A percentile compares a stretch with the other conserved stretches of the same genome.
Evolutionary conservation across 92 coral and sea anemone species (phyloP).

Genomic region (Isaurus tuberculatus): DNA sequence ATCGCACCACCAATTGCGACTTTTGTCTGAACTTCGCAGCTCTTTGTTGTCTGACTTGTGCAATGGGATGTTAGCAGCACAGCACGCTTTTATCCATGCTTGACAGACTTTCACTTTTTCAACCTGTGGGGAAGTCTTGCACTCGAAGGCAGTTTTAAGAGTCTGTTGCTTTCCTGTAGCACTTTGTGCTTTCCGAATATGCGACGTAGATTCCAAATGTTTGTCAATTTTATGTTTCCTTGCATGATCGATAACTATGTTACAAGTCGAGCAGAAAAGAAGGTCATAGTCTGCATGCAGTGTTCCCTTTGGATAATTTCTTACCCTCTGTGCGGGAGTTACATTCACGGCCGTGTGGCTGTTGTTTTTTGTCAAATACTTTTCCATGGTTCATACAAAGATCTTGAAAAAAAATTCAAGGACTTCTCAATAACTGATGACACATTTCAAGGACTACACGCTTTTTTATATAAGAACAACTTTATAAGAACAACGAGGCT

Average conservation of each 20-base stretch:
- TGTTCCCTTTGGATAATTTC: slow-evolving; percentile 1
- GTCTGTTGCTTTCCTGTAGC: slow-evolving; percentile 54
- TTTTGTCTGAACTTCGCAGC: slow-evolving; percentile 39
- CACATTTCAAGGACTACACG: too few species aligned
- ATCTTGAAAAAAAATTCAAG: too few species aligned
- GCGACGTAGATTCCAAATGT: background rate
- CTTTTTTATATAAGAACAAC: background rate
- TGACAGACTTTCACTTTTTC: slow-evolving; percentile 72
- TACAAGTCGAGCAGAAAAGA: background rate
- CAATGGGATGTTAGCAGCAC: too few species aligned
- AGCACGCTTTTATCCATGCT: slow-evolving; percentile 66
- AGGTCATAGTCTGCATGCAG: background rate
- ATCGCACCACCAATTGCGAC: slow-evolving; percentile 74
- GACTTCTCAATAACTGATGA: too few species aligned
- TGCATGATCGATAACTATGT: background rate
- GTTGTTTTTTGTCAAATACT: slow-evolving; percentile 36
- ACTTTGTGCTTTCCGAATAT: slow-evolving; percentile 24
- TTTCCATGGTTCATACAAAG: slow-evolving; percentile 6
- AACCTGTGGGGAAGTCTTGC: slow-evolving; percentile 37
- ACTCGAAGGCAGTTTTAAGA: slow-evolving; percentile 46
- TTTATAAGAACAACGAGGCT: slow-evolving; percentile 4
- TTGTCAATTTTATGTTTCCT: slow-evolving; percentile 4
- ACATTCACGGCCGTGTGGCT: slow-evolving; percentile 11
- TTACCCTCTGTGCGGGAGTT: background rate
- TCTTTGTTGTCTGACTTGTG: slow-evolving; percentile 64